These are phyloP conservation scores for Sander vitreus DNA, from an alignment of 2,113 vertebrate species.

Conservation along the genomic window DNA sequence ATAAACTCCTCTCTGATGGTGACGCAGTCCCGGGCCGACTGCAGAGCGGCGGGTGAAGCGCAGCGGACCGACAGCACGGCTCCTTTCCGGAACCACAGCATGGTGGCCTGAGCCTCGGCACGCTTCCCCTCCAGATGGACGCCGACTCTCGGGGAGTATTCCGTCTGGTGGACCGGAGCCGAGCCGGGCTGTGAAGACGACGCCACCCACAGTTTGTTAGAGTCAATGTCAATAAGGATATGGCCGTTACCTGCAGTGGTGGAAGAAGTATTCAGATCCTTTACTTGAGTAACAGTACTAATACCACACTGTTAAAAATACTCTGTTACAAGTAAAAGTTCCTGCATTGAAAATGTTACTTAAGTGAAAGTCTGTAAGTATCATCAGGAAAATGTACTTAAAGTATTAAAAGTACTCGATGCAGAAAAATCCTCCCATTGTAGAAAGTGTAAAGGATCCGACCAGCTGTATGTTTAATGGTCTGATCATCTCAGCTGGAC, in stretches of 20 bases:
- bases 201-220: constrained; percentile 91
- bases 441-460: no score
- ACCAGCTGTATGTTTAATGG: no score
- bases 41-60: constrained; percentile 68
- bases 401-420: no score
- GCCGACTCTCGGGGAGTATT: constrained; percentile 85
- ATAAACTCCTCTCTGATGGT: constrained; percentile 92
- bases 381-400: no score
- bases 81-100: constrained; percentile 89
- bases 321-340: no score
- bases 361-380: no score
- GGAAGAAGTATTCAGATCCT: no score
- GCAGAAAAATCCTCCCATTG: no score
- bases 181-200: constrained; percentile 81
- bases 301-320: no score
- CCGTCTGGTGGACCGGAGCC: constrained; percentile 83
- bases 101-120: constrained; percentile 82
- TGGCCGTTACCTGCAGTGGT: constrained; percentile 88
- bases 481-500: no score
- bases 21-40: constrained; percentile 86
- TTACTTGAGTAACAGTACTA: no score
- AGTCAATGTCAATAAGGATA: constrained; percentile 87
- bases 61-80: constrained; percentile 88
- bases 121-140: constrained; percentile 81
- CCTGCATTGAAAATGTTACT: no score